Conservation (phyloP, 2,113 vertebrate species). For the Mungos mungo region DNA sequence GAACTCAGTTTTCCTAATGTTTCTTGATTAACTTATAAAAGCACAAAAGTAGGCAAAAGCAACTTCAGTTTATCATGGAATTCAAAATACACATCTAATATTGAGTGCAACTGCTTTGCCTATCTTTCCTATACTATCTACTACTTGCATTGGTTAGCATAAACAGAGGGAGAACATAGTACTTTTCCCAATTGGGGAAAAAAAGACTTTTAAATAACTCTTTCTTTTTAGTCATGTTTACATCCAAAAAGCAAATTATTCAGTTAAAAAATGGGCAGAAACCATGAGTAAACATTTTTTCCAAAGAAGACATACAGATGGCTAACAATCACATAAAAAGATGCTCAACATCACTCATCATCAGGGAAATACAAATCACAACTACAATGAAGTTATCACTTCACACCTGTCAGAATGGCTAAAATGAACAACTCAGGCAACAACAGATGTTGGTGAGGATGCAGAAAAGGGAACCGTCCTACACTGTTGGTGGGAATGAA, state of each 20-base stretch:
- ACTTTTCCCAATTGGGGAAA: slow-evolving; percentile 40
- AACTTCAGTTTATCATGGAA: slow-evolving; percentile 52
- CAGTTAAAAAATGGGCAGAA: neutral
- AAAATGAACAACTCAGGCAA: neutral
- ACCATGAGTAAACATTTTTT: neutral
- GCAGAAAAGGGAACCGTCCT: neutral
- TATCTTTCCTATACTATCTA: neutral
- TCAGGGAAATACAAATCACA: neutral
- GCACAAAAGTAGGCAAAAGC: neutral
- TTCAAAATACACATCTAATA: slow-evolving; percentile 49
- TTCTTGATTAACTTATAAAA: slow-evolving; percentile 74
- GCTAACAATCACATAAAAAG: neutral
- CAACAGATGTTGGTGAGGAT: neutral
- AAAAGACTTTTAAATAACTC: slow-evolving; percentile 66
- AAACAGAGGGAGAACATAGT: slow-evolving; percentile 59
- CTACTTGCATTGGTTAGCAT: neutral
- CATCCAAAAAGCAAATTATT: neutral
- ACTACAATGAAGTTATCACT: neutral
- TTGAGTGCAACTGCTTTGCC: neutral
- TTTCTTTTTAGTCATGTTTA: slow-evolving; percentile 50
- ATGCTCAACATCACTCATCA: neutral
- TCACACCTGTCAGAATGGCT: neutral
- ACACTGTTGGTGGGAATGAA: neutral
- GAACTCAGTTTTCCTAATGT: neutral
- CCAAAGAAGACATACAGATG: neutral